Evolutionary conservation across 2,113 vertebrate genomes (phyloP).

Genomic region (Antechinus stuartii): DNA sequence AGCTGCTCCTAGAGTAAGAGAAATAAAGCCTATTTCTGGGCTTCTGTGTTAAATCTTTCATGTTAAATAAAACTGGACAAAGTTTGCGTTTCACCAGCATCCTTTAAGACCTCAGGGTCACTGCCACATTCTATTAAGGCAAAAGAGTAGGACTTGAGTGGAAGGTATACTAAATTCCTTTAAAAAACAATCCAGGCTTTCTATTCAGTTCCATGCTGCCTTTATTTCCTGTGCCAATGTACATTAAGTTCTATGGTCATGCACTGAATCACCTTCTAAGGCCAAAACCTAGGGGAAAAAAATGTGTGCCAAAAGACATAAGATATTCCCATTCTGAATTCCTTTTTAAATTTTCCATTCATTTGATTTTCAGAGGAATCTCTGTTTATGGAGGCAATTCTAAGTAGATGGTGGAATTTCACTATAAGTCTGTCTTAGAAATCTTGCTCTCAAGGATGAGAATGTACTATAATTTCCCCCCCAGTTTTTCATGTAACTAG

Average conservation of each 20-base stretch:
- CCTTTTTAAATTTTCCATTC: background rate
- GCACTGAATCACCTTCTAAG: background rate
- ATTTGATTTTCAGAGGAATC: background rate
- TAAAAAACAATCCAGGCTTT: constrained; percentile 23
- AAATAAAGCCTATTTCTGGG: background rate
- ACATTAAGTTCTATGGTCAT: background rate
- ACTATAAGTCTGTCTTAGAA: background rate
- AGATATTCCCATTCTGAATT: background rate
- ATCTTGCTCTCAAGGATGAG: background rate
- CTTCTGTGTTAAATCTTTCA: background rate
- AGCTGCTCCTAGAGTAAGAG: background rate
- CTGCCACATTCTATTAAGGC: background rate
- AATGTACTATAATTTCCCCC: background rate
- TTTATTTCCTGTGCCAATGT: background rate
- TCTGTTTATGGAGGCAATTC: background rate
- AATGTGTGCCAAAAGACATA: background rate
- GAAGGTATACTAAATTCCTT: background rate
- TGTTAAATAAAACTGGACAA: background rate
- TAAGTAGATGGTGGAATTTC: background rate
- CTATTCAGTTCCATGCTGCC: background rate
- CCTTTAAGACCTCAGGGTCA: background rate
- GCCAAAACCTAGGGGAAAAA: background rate
- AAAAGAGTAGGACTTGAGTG: background rate
- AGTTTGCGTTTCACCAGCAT: background rate
- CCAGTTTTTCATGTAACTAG: background rate